Evolutionary conservation across 2,888 invertebrate species (phyloP).

Genomic region (Homarus gammarus): DNA sequence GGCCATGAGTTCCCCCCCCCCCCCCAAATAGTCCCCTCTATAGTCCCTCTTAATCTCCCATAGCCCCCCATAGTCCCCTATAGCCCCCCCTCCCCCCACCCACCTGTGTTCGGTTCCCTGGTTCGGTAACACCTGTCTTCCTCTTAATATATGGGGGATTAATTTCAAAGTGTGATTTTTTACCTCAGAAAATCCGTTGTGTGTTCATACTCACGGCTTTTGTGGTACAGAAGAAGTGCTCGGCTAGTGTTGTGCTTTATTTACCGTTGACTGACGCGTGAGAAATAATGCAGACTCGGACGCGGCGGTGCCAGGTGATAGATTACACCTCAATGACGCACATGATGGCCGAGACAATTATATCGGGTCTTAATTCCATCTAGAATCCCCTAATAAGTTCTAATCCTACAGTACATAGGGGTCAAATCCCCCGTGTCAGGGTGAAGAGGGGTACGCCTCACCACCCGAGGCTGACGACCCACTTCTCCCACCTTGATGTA

Average conservation of each 20-base stretch:
- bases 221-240: too few relatives aligned
- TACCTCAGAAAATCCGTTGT: background rate
- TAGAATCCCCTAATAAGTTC: slow-evolving; percentile 2
- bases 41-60: background rate
- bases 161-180: background rate
- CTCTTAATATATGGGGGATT: background rate
- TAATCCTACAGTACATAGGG: background rate
- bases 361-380: background rate
- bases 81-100: background rate
- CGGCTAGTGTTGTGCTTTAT: too few relatives aligned
- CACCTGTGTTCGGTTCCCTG: background rate
- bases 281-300: background rate
- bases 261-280: background rate
- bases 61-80: background rate
- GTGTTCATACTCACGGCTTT: background rate
- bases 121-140: background rate
- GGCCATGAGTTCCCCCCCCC: background rate
- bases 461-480: background rate
- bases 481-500: slow-evolving; percentile 17
- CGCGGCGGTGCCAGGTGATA: slow-evolving; percentile 18
- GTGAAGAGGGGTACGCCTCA: background rate
- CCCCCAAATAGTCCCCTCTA: background rate
- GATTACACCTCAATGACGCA: slow-evolving; percentile 39
- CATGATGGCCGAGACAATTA: slow-evolving; percentile 13
- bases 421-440: background rate